These are phyloP conservation scores for Fregata magnificens DNA, from an alignment of 2,113 vertebrate genomes.

Conservation along the genomic window DNA sequence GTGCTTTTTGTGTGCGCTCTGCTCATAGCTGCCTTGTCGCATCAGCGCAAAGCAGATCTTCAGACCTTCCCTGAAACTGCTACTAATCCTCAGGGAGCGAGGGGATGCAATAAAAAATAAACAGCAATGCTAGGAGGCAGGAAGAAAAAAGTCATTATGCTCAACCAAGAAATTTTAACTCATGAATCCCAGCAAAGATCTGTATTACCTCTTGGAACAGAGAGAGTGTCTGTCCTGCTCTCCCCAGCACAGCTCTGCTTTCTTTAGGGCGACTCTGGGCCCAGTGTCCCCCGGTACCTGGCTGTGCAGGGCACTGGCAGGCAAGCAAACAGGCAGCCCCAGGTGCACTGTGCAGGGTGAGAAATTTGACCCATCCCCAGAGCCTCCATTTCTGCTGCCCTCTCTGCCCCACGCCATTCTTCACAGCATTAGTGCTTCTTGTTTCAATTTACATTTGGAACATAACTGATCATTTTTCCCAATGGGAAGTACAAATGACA, in stretches of 20 bases:
- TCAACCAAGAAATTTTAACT: neutral
- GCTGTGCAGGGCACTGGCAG: neutral
- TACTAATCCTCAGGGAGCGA: neutral
- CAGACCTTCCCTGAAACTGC: neutral
- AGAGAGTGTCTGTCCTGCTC: neutral
- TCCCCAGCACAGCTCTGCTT: neutral
- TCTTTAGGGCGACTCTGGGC: neutral
- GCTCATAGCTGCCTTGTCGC: neutral
- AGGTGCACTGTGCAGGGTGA: neutral
- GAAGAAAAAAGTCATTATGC: neutral
- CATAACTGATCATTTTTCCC: neutral
- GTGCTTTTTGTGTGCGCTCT: neutral
- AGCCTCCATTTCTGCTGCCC: neutral
- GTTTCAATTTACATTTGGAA: constrained; percentile 23
- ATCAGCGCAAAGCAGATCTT: neutral
- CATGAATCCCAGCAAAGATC: neutral
- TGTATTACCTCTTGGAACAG: neutral
- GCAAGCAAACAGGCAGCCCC: neutral
- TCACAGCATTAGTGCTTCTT: neutral
- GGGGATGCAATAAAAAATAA: neutral
- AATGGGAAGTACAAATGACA: neutral
- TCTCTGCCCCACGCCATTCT: neutral
- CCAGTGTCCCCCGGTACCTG: rapidly evolving
- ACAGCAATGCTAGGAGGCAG: neutral
- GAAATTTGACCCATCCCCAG: neutral